phyloP scores from a whole-genome alignment of 2,888 invertebrate genomes.

The Chymomyza amoena region DNA sequence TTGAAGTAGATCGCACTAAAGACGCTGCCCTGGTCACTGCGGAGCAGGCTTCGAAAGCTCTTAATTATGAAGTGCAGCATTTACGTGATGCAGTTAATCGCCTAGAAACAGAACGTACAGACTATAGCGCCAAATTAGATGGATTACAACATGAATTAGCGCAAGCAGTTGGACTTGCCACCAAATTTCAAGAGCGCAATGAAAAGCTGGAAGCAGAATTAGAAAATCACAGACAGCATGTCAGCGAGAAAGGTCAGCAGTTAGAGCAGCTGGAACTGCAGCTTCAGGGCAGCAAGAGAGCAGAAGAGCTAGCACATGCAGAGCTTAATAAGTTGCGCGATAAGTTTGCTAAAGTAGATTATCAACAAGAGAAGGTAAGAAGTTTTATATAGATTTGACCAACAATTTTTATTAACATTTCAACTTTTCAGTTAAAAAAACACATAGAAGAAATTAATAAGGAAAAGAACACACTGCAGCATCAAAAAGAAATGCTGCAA shows the following conservation, averaged over 20 bases:
- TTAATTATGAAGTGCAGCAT: conserved; percentile 62
- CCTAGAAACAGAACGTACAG: conserved; percentile 76
- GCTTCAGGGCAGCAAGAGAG: conserved; percentile 70
- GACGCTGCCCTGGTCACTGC: conserved; percentile 85
- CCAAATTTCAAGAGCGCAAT: conserved; percentile 84
- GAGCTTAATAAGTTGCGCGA: conserved; percentile 78
- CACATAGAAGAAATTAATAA: conserved; percentile 82
- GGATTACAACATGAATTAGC: conserved; percentile 86
- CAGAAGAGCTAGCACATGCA: conserved; percentile 75
- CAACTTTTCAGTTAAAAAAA: conserved; percentile 74
- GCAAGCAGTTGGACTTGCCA: conserved; percentile 85
- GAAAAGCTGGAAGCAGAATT: conserved; percentile 81
- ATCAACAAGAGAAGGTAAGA: conserved; percentile 80
- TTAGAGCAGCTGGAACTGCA: conserved; percentile 78
- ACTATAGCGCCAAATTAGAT: conserved; percentile 80
- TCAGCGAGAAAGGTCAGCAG: conserved; percentile 56
- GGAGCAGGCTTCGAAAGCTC: conserved; percentile 82
- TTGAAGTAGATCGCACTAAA: conserved; percentile 87
- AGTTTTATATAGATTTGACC: neutral
- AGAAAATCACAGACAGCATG: conserved; percentile 23
- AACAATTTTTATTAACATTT: neutral
- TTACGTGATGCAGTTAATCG: conserved; percentile 55
- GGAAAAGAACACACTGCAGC: conserved; percentile 81
- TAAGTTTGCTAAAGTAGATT: conserved; percentile 78
- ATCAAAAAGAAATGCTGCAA: conserved; percentile 80